Evolutionary conservation across 1,140 invertebrate genomes (phyloP).

Genomic region (Orussus abietinus): DNA sequence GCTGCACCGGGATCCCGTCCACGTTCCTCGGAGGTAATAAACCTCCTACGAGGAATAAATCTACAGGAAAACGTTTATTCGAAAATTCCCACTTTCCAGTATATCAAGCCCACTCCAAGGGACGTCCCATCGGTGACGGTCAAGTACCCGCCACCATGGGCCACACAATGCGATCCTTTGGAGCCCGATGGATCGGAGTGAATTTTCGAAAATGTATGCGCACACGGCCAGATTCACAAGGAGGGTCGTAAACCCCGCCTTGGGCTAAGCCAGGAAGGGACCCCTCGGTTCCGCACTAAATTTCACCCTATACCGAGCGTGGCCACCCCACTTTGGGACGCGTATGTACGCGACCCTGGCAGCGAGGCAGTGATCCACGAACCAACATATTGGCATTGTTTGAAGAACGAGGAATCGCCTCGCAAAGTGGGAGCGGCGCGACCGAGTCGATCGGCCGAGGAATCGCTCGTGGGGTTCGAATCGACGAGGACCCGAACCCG

Average conservation of each 20-base stretch:
- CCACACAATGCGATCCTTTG: no score
- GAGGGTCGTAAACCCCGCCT: constrained; percentile 43
- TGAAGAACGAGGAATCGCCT: constrained; percentile 29
- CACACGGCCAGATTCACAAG: constrained; percentile 46
- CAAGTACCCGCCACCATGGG: no score
- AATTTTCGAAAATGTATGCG: constrained; percentile 45
- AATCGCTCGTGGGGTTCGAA: constrained; percentile 24
- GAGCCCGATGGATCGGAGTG: no score
- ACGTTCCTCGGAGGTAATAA: no score
- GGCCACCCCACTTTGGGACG: constrained; percentile 12
- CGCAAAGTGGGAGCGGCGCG: background rate
- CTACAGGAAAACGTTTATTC: no score
- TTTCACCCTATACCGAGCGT: constrained; percentile 34
- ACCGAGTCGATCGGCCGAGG: constrained; percentile 4
- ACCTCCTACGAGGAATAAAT: no score
- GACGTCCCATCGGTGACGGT: no score
- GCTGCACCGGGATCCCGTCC: no score
- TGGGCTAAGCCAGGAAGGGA: constrained; percentile 32
- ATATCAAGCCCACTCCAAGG: no score
- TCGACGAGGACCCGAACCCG: constrained; percentile 4
- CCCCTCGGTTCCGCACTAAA: constrained; percentile 38
- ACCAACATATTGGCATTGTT: constrained; percentile 45
- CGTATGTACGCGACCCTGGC: constrained; percentile 27
- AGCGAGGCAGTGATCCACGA: constrained; percentile 41
- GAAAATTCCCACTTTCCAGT: no score